Conservation (phyloP, 2,113 vertebrate genomes). For the Sphaerodactylus townsendi region DNA sequence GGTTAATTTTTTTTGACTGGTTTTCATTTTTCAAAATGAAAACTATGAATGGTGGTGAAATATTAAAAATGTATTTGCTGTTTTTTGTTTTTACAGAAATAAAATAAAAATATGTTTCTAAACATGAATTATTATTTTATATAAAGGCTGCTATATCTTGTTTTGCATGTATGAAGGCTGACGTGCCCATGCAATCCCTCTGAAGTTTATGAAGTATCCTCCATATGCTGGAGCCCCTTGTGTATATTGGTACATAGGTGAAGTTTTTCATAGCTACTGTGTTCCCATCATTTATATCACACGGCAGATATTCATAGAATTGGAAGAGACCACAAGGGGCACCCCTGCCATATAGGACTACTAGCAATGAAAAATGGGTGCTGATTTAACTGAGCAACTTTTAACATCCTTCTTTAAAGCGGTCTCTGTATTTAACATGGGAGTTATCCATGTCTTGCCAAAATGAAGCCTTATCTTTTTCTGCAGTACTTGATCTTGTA, state of each 20-base stretch:
- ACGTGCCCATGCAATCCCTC: background rate
- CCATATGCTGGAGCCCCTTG: background rate
- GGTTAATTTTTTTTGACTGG: background rate
- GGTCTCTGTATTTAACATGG: background rate
- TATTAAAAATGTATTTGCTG: background rate
- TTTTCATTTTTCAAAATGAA: background rate
- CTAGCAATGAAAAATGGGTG: background rate
- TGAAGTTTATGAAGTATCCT: background rate
- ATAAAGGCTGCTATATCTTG: background rate
- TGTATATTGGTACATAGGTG: accelerated
- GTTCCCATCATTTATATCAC: background rate
- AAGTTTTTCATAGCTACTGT: background rate
- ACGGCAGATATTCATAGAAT: no score
- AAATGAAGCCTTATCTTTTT: background rate
- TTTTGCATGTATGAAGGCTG: background rate
- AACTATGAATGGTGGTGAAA: background rate
- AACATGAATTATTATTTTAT: background rate
- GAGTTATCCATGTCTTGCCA: background rate
- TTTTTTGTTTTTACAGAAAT: background rate
- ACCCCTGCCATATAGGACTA: background rate
- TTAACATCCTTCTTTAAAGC: background rate
- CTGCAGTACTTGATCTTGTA: background rate
- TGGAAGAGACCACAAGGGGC: no score
- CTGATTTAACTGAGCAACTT: background rate
- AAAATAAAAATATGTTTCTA: background rate